phyloP scores from a whole-genome alignment of 2,113 vertebrate species.

The Noturus placidus region DNA sequence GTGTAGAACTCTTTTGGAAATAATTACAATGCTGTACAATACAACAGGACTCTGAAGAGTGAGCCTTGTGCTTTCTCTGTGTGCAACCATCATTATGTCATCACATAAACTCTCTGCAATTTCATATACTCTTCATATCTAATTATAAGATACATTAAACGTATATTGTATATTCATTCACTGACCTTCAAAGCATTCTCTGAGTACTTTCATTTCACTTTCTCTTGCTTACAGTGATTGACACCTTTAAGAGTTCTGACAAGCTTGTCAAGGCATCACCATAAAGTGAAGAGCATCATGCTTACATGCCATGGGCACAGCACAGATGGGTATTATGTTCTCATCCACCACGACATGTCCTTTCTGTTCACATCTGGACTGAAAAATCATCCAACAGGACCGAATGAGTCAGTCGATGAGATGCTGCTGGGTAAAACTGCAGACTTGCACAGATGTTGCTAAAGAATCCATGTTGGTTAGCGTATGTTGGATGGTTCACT shows the following conservation, averaged over 20 bases:
- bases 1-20: slow-evolving; percentile 83
- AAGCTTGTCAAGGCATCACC: slow-evolving; percentile 56
- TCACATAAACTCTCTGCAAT: slow-evolving; percentile 66
- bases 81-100: slow-evolving; percentile 64
- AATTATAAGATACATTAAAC: slow-evolving; percentile 50
- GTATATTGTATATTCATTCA: slow-evolving; percentile 20
- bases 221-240: slow-evolving; percentile 1
- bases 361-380: slow-evolving; percentile 2
- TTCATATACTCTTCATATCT: slow-evolving; percentile 45
- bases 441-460: slow-evolving; percentile 6
- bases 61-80: slow-evolving; percentile 87
- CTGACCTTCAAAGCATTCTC: not conserved
- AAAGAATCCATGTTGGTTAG: slow-evolving; percentile 7
- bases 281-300: slow-evolving; percentile 49
- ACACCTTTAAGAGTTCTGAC: slow-evolving; percentile 46
- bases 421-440: not conserved
- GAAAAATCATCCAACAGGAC: slow-evolving; percentile 1
- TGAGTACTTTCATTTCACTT: not conserved
- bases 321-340: slow-evolving; percentile 14
- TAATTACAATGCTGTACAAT: slow-evolving; percentile 93
- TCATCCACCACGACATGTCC: not conserved
- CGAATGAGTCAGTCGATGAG: not conserved
- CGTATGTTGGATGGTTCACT: slow-evolving; percentile 17
- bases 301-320: slow-evolving; percentile 23
- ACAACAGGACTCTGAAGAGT: slow-evolving; percentile 79